Base-by-base conservation (phyloP, 2,888 invertebrate genomes). In the Gymnocheta viridis region DNA sequence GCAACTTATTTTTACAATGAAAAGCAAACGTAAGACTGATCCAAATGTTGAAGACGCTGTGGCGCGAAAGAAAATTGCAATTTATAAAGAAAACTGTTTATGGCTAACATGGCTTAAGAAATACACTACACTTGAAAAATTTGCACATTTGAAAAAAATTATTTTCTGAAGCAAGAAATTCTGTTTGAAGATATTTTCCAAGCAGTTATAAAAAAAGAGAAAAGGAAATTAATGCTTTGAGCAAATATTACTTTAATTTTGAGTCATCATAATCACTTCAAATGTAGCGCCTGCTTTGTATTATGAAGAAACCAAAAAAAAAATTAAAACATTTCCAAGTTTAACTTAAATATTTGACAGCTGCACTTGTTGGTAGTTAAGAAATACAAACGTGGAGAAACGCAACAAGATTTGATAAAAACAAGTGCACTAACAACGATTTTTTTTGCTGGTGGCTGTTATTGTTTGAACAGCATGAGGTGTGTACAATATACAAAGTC, bases 321-420 rank as follows among this genome's bases (percentile, higher is more conserved):
- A 78, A 73, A 67, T 69, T 81, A 32, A 67, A 77, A 51, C 19
- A 80, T 73, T 73, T 81, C 29, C 60, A 84, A 77, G 72, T 62
- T 78, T 69, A 73, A 69, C 67, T 77, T 84, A 81, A 81, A 81
- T 84, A 77, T 84, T 81, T 84, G 84, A 81, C 84, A 84, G 84
- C 81, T 84, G 84, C 84, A 84, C 81, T 84, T 81, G 84, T 58
- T 73, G 29, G 49, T 66, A 56, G 58, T 67, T 72, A 44, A 81
- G 7, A 35, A 14, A 35, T 10, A 41, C 35, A 58, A 60, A 78
- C n/a, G 44, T 9, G 24, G 9, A 79, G 44, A 69, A 76, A 47
- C 22, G n/a, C 54, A 56, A 69, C 47, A 79, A 79, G 56, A 83
- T 83, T 83, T 83, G 64, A 67, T 74, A 74, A 62, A 27, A 51